Conservation (phyloP, 37 sponge, comb jelly and placozoan genomes). For the Crambe crambe region DNA sequence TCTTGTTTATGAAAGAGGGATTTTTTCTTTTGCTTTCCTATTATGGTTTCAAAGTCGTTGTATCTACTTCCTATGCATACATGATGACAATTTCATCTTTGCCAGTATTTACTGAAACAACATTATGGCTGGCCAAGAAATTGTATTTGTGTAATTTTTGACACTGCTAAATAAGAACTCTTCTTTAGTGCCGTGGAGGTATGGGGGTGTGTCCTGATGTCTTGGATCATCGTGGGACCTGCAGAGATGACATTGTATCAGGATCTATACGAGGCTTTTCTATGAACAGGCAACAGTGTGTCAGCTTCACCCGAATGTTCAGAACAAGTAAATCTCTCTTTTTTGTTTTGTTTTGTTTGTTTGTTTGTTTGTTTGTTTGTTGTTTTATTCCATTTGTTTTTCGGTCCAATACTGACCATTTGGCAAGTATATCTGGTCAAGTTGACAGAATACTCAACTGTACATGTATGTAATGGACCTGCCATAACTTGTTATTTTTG, state of each 20-base stretch:
- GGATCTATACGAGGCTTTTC: constrained; percentile 14
- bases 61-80: not conserved
- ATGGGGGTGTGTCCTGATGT: constrained; percentile 52
- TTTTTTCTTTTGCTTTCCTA: too few species aligned
- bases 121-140: too few species aligned
- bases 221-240: constrained; percentile 15
- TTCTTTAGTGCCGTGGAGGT: constrained; percentile 45
- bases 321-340: constrained; percentile 10
- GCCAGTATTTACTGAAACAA: too few species aligned
- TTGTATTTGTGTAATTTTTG: too few species aligned
- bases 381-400: not conserved
- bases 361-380: not conserved
- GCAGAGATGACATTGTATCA: constrained; percentile 19
- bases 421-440: too few species aligned
- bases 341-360: not conserved
- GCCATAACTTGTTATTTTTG: not conserved
- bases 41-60: not conserved
- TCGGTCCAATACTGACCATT: too few species aligned
- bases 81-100: too few species aligned
- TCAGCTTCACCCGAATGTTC: constrained; percentile 31
- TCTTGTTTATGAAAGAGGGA: not conserved
- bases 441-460: too few species aligned
- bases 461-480: not conserved
- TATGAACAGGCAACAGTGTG: constrained; percentile 26
- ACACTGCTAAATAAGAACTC: too few species aligned